Evolutionary conservation across 1,140 invertebrate species (phyloP).

Genomic region (Drosophila ironensis): DNA sequence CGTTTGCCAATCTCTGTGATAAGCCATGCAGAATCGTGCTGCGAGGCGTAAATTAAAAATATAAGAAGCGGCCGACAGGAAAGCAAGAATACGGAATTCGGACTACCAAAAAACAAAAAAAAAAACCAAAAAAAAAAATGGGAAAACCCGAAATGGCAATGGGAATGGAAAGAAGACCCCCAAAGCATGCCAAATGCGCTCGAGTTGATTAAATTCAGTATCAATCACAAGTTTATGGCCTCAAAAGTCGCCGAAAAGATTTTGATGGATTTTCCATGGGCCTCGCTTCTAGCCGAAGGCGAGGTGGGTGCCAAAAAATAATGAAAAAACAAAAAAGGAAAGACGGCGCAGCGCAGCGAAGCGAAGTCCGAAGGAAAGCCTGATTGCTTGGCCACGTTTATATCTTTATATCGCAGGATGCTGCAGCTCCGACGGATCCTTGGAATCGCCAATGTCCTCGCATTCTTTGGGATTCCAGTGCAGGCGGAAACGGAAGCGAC

Average conservation of each 20-base stretch:
- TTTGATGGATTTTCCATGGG: constrained; percentile 67
- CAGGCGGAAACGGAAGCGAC: constrained; percentile 72
- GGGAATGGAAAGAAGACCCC: too few relatives aligned
- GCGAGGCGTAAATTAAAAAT: constrained; percentile 77
- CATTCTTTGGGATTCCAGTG: constrained; percentile 42
- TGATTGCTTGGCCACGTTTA: constrained; percentile 76
- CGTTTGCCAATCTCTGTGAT: constrained; percentile 79
- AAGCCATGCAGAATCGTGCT: constrained; percentile 76
- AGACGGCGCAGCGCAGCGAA: neutral
- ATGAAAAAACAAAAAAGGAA: neutral
- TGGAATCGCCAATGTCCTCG: too few relatives aligned
- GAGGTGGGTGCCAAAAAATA: neutral
- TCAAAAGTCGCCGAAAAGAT: constrained; percentile 68
- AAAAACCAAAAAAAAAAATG: neutral
- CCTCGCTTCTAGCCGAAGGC: constrained; percentile 49
- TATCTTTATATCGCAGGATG: constrained; percentile 52
- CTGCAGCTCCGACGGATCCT: constrained; percentile 66
- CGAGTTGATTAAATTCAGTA: constrained; percentile 77
- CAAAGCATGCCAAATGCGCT: constrained; percentile 38
- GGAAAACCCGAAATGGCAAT: too few relatives aligned
- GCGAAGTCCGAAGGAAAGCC: constrained; percentile 64
- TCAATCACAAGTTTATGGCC: constrained; percentile 79
- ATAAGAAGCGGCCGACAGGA: constrained; percentile 43
- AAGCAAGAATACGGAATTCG: too few relatives aligned
- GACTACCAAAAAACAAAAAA: constrained; percentile 1